phyloP scores from a whole-genome alignment of 2,113 vertebrate species.

The Colinus virginianus region DNA sequence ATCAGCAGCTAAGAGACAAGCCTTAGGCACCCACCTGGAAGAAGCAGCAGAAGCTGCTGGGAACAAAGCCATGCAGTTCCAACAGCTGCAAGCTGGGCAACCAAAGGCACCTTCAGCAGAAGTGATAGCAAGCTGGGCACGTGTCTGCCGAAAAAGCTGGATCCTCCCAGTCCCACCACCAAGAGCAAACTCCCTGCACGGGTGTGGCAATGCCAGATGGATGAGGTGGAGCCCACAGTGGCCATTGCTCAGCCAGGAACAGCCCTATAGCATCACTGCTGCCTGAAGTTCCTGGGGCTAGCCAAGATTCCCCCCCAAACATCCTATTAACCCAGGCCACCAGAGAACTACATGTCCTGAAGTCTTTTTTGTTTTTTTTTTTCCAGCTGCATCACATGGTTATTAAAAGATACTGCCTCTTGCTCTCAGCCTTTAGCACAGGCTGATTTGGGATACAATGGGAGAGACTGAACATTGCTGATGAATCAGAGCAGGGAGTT shows the following conservation, averaged over 20 bases:
- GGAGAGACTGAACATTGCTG: not conserved
- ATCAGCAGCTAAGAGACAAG: not conserved
- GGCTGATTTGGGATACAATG: constrained; percentile 13
- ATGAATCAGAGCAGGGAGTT: constrained; percentile 30
- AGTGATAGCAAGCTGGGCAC: not conserved
- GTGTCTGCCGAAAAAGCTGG: not conserved
- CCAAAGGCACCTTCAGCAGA: not conserved
- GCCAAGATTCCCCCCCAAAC: not conserved
- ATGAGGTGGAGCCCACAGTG: not conserved
- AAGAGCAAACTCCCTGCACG: accelerated
- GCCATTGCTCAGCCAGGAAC: not conserved
- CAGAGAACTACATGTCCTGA: not conserved
- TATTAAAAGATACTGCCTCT: constrained; percentile 61
- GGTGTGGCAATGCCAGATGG: not conserved
- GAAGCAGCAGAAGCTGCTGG: not conserved
- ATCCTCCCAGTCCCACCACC: not conserved
- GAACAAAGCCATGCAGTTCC: not conserved
- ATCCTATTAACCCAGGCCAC: not conserved
- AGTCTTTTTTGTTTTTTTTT: not conserved
- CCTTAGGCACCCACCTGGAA: not conserved
- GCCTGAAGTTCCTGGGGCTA: not conserved
- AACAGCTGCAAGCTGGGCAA: not conserved
- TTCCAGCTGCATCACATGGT: constrained; percentile 41
- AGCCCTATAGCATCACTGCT: not conserved
- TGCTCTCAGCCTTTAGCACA: not conserved